Conservation (phyloP, 2,888 invertebrate genomes). For the Microplitis manilae region DNA sequence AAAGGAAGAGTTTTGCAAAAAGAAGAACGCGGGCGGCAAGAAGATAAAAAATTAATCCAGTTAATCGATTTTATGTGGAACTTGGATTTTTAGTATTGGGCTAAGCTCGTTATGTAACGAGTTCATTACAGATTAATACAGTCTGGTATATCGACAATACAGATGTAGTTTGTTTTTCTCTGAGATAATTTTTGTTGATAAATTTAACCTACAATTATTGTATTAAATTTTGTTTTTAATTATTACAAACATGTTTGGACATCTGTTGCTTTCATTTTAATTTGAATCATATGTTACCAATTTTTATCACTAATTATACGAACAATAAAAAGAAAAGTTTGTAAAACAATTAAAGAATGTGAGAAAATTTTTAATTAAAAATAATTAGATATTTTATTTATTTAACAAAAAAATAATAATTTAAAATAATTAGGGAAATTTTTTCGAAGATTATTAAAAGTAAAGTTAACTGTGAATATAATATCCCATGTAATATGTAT, state of each 20-base stretch:
- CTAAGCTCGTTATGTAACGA: not conserved
- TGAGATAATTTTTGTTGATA: not conserved
- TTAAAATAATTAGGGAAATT: not conserved
- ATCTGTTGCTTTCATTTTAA: not conserved
- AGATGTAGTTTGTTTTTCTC: not conserved
- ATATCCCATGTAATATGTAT: not conserved
- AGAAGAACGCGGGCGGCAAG: not conserved
- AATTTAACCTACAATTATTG: not conserved
- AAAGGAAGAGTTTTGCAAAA: not conserved
- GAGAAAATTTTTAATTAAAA: not conserved
- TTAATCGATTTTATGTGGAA: not conserved
- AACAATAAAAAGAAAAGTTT: not conserved
- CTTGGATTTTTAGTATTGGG: not conserved
- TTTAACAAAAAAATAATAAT: not conserved
- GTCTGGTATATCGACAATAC: not conserved
- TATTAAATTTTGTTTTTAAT: constrained; percentile 2
- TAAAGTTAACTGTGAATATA: not conserved
- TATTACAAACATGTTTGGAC: not conserved
- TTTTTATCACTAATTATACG: not conserved
- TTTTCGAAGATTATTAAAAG: not conserved
- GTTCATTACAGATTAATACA: not conserved
- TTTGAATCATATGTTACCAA: not conserved
- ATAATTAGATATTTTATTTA: not conserved
- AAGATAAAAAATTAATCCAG: not conserved
- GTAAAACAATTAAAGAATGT: not conserved